Conservation (phyloP, 2,797 vertebrate genomes). For the Steatocranus sp. region DNA sequence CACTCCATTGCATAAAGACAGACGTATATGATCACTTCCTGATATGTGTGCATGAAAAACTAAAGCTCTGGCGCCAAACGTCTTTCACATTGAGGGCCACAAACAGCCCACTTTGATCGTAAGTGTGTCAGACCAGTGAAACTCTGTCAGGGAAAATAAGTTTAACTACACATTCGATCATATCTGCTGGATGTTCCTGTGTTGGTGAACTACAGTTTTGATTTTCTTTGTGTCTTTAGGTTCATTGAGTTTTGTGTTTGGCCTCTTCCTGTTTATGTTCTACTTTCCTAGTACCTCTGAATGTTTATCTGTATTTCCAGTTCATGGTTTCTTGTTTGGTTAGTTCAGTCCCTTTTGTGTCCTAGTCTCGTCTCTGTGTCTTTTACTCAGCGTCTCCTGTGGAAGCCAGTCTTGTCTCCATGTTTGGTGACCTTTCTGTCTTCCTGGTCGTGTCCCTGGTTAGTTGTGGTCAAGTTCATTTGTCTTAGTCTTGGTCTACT, state of each 20-base stretch:
- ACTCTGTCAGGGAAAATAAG: neutral
- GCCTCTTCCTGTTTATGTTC: neutral
- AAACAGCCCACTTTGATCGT: fast-evolving
- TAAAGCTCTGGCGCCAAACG: neutral
- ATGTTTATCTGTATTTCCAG: neutral
- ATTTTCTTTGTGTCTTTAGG: no score
- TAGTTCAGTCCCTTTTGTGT: neutral
- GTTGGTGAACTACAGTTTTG: neutral
- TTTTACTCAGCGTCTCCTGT: fast-evolving
- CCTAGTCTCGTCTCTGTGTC: neutral
- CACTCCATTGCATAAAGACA: neutral
- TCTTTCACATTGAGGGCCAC: neutral
- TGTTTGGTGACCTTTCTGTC: neutral
- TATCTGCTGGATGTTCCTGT: neutral
- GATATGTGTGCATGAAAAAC: neutral
- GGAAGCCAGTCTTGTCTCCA: neutral
- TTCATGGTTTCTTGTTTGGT: neutral
- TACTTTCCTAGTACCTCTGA: neutral
- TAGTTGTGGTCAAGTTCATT: neutral
- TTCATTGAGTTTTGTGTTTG: neutral
- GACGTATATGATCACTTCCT: neutral
- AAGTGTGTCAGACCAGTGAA: neutral
- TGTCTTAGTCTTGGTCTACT: neutral
- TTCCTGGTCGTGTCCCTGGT: neutral
- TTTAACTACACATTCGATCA: neutral